Base-by-base conservation (phyloP, 1,140 invertebrate genomes). In the Adelges cooleyi region DNA sequence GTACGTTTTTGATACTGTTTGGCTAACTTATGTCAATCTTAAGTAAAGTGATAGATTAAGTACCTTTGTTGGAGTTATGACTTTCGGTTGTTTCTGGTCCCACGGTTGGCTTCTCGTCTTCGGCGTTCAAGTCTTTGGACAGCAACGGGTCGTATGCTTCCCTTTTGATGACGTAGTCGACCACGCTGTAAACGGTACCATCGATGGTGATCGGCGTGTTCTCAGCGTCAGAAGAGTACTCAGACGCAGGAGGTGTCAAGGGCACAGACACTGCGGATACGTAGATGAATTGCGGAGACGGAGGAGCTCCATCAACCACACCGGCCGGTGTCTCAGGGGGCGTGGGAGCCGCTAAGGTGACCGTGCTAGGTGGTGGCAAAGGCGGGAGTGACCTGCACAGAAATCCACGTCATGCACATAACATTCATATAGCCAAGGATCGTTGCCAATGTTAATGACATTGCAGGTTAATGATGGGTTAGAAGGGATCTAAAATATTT, bases 171-270 rank as follows among this genome's bases (percentile, higher is more conserved):
- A 62, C 40, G 25, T 48, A 62, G 11, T 0, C 93, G 91, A 70
- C 96, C 92, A 68, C 87, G 91, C 74, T 95, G 94, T 2, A 92
- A 89, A 73, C 95, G 94, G 76, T 95, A 15, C 13, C n/a, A 27
- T 40, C n/a, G 4, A 25, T 17, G 3, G 68, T 50, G 3, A 51
- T 52, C 0, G 79, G 79, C 67, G 78, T 80, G 67, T 82, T 82
- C 69, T 86, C 84, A 20, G 83, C 79, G 68, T 87, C 85, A 27
- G 84, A 86, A 69, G 81, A 86, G 73, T 84, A 86, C 66, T 87
- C 85, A 2, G 84, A 86, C 3, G 80, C 82, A 3, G 84, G 82
- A 9, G 85, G 84, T 33, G 84, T 86, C 2, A 84, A 69, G 0
- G 82, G 81, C 48, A 72, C 68, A 71, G 69, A 51, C 50, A 54